A percentile compares a stretch with the other conserved stretches of the same genome.
Evolutionary conservation across 2,113 vertebrate genomes (phyloP).

Genomic region (Piprites chloris): DNA sequence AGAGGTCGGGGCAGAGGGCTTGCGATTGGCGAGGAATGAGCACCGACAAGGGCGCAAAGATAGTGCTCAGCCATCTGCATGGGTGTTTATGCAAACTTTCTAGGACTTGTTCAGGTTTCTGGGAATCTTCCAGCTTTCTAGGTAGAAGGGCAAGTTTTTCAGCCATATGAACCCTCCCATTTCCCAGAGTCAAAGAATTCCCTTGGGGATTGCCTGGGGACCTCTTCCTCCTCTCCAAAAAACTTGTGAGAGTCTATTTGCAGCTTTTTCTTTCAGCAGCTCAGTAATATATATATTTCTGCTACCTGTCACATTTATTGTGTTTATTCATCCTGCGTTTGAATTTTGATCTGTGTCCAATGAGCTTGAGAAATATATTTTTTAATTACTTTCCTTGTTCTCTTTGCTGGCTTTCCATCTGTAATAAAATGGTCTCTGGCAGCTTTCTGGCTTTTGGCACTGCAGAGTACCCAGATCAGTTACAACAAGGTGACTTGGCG

Average conservation of each 20-base stretch:
- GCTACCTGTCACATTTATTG: not conserved
- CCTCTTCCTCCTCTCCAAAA: not conserved
- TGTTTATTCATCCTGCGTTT: not conserved
- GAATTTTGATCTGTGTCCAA: not conserved
- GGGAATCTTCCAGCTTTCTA: constrained; percentile 33
- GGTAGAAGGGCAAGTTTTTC: constrained; percentile 55
- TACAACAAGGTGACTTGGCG: constrained; percentile 24
- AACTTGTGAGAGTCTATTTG: not conserved
- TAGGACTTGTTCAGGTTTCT: constrained; percentile 6
- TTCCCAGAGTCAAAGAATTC: constrained; percentile 10
- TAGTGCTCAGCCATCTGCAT: not conserved
- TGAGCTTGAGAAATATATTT: not conserved
- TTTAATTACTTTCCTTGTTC: constrained; percentile 8
- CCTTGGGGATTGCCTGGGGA: not conserved
- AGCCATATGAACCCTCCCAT: not conserved
- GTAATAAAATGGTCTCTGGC: not conserved
- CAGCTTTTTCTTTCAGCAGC: constrained; percentile 11
- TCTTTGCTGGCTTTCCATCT: not conserved
- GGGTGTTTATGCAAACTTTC: not conserved
- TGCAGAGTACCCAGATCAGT: not conserved
- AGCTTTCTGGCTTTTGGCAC: constrained; percentile 30
- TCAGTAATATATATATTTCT: not conserved
- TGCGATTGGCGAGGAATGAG: not conserved
- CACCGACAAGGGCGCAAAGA: not conserved
- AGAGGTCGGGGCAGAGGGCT: not conserved